A percentile compares a stretch with the other conserved stretches of the same genome.
phyloP scores from a whole-genome alignment of 2,888 invertebrate genomes.

The Plemyria rubiginata region DNA sequence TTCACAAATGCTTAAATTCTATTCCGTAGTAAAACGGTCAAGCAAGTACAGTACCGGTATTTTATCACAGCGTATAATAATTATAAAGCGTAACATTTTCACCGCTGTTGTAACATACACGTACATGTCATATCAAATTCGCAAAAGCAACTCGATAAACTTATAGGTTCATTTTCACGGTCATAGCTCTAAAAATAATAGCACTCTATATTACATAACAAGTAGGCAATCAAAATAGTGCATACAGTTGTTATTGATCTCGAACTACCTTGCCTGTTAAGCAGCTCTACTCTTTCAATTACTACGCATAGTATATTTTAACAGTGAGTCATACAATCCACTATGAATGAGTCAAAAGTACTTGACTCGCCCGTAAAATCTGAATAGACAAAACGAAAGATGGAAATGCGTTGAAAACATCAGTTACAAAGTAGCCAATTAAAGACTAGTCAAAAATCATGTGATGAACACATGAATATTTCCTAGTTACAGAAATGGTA shows the following conservation, averaged over 20 bases:
- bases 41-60: no score
- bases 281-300: conserved; percentile 3
- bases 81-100: no score
- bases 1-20: neutral
- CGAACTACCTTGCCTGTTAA: neutral
- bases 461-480: conserved; percentile 15
- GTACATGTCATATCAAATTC: no score
- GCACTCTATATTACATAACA: neutral
- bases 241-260: neutral
- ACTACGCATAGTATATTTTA: conserved; percentile 9
- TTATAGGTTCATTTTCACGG: no score
- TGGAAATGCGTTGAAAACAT: neutral
- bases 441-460: no score
- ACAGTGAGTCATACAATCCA: conserved; percentile 20
- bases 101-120: no score
- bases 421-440: neutral
- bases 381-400: neutral
- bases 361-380: conserved; percentile 7
- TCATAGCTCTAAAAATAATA: neutral
- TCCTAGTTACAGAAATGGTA: conserved; percentile 7
- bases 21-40: no score
- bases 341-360: conserved; percentile 12
- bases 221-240: neutral
- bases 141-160: no score
- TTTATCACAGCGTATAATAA: no score